Conservation (phyloP, 2,888 invertebrate species). For the Trichacis sp. region DNA sequence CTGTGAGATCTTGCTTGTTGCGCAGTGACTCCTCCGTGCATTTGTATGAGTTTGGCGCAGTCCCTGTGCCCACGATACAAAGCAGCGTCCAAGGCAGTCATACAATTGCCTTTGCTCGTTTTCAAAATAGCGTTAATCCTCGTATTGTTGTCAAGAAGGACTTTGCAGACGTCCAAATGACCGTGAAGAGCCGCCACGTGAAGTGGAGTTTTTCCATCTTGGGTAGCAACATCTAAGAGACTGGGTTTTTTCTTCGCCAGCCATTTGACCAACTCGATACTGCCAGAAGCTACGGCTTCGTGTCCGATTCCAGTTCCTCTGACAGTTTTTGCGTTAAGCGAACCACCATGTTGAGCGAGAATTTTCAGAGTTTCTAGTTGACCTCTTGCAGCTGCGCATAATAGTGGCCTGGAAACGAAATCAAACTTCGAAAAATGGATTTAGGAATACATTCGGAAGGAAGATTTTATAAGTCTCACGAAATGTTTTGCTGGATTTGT, state of each 20-base stretch:
- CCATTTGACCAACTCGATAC: constrained; percentile 91
- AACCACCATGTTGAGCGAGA: constrained; percentile 81
- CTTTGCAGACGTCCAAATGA: constrained; percentile 92
- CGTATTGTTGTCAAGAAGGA: constrained; percentile 85
- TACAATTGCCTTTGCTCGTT: constrained; percentile 84
- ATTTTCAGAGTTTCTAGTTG: constrained; percentile 89
- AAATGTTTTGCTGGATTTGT: too few relatives aligned
- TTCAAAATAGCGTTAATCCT: constrained; percentile 87
- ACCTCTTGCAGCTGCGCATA: constrained; percentile 96
- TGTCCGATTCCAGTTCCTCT: constrained; percentile 96
- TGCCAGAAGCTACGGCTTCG: constrained; percentile 93
- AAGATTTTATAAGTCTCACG: too few relatives aligned
- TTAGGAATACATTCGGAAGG: too few relatives aligned
- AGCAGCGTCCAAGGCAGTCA: constrained; percentile 94
- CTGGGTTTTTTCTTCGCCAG: constrained; percentile 85
- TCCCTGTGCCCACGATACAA: constrained; percentile 87
- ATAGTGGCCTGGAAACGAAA: constrained; percentile 77
- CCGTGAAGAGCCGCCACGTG: constrained; percentile 96
- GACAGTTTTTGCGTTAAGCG: constrained; percentile 92
- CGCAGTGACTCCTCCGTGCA: constrained; percentile 89
- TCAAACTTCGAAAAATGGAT: too few relatives aligned
- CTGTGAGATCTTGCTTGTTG: constrained; percentile 56
- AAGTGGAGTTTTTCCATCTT: constrained; percentile 91
- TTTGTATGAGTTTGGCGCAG: constrained; percentile 91
- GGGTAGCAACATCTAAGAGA: constrained; percentile 88